Percentiles rank a stretch among this genome's conserved stretches.
Evolutionary conservation across 2,888 invertebrate species (phyloP).

Genomic region (Eilema sororculum): DNA sequence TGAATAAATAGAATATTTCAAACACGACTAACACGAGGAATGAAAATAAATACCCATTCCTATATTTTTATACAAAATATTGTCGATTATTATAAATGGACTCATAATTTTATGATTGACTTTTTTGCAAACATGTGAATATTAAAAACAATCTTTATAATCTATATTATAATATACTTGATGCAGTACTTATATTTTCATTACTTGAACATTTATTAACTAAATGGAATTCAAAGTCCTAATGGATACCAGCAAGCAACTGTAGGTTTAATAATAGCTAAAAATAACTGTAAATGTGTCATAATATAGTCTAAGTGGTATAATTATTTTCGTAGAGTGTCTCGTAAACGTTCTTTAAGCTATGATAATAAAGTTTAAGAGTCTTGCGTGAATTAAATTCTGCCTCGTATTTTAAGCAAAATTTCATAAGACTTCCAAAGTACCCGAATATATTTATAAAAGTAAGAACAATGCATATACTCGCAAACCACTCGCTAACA

Average conservation of each 20-base stretch:
- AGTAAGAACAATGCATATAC: not conserved
- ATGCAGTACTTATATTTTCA: no score
- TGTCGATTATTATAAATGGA: no score
- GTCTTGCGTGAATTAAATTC: not conserved
- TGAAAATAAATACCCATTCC: not conserved
- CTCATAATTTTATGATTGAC: no score
- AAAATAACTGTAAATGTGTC: not conserved
- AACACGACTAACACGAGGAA: not conserved
- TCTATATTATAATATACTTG: no score
- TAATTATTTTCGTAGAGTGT: not conserved
- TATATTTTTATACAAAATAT: no score
- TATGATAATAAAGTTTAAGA: slow-evolving; percentile 1
- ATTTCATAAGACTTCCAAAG: not conserved
- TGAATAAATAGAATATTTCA: not conserved
- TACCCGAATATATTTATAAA: not conserved
- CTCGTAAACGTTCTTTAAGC: no score
- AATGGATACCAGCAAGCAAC: no score
- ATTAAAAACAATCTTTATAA: no score
- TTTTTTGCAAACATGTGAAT: no score
- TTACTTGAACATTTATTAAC: no score
- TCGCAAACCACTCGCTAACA: slow-evolving; percentile 4
- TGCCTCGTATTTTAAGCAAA: not conserved
- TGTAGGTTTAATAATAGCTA: not conserved
- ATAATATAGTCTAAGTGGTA: no score
- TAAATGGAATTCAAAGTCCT: no score